These are phyloP conservation scores for Drosophila bifasciata DNA, from an alignment of 1,140 invertebrate species.

Conservation along the genomic window DNA sequence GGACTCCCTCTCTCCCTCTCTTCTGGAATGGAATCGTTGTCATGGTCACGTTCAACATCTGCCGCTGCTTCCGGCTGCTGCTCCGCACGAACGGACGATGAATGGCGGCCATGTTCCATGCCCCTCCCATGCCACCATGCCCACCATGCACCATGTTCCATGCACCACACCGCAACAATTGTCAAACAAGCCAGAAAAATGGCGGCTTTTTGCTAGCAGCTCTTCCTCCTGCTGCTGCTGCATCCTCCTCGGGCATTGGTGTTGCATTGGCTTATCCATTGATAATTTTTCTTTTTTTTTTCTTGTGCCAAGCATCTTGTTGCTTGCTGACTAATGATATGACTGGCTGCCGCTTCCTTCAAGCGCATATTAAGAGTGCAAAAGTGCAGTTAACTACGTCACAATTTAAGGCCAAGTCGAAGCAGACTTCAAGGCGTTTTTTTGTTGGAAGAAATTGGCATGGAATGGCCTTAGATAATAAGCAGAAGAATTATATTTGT, in stretches of 20 bases:
- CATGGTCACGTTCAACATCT: conserved; percentile 73
- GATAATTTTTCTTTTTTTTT: too few species aligned
- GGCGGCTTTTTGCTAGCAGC: conserved; percentile 50
- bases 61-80: conserved; percentile 57
- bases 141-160: conserved; percentile 33
- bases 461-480: too few species aligned
- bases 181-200: conserved; percentile 81
- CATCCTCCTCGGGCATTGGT: background rate
- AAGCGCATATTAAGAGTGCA: too few species aligned
- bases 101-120: conserved; percentile 61
- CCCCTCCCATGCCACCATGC: conserved; percentile 24
- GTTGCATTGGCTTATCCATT: conserved; percentile 10
- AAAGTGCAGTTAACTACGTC: too few species aligned
- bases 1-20: background rate
- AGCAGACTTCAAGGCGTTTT: too few species aligned
- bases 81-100: conserved; percentile 71
- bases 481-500: too few species aligned
- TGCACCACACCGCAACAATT: conserved; percentile 62
- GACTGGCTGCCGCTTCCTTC: too few species aligned
- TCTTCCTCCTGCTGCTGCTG: background rate
- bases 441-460: too few species aligned
- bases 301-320: too few species aligned
- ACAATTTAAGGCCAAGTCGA: too few species aligned
- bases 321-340: too few species aligned
- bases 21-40: conserved; percentile 55